phyloP scores from a whole-genome alignment of 2,888 invertebrate genomes.

The Coenonympha arcania region DNA sequence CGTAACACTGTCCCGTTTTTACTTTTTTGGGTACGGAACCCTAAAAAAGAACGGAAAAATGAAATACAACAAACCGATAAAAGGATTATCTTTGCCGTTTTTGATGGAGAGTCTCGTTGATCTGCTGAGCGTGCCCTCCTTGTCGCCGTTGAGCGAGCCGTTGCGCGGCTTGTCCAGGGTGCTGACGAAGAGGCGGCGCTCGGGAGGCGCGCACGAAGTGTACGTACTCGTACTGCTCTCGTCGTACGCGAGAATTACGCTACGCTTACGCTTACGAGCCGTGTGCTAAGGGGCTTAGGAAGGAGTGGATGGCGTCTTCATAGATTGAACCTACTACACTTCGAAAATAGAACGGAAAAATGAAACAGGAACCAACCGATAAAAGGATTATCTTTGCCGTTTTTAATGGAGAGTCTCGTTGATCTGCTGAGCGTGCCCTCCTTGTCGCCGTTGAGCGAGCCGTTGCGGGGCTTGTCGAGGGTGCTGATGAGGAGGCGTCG shows the following conservation, averaged over 20 bases:
- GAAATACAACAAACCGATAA: conserved; percentile 57
- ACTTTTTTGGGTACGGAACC: too few relatives aligned
- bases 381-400: conserved; percentile 68
- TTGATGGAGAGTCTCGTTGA: conserved; percentile 57
- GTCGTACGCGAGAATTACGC: too few relatives aligned
- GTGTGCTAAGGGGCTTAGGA: too few relatives aligned
- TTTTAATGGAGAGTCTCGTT: conserved; percentile 60
- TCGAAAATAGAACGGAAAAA: not conserved
- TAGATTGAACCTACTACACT: too few relatives aligned
- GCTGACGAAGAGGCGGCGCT: conserved; percentile 59
- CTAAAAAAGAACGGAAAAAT: too few relatives aligned
- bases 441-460: conserved; percentile 61
- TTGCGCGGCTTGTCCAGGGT: conserved; percentile 65
- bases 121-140: conserved; percentile 62
- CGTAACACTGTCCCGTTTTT: too few relatives aligned
- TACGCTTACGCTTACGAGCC: too few relatives aligned
- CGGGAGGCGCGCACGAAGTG: conserved; percentile 61
- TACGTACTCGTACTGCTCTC: too few relatives aligned
- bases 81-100: conserved; percentile 69
- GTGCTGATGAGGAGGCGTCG: conserved; percentile 61
- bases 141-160: conserved; percentile 60
- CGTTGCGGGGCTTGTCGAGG: conserved; percentile 64
- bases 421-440: conserved; percentile 61
- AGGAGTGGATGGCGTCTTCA: too few relatives aligned
- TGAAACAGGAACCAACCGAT: conserved; percentile 41